Evolutionary conservation across 2,797 vertebrate species (phyloP).

Genomic region (Sylvia borin): DNA sequence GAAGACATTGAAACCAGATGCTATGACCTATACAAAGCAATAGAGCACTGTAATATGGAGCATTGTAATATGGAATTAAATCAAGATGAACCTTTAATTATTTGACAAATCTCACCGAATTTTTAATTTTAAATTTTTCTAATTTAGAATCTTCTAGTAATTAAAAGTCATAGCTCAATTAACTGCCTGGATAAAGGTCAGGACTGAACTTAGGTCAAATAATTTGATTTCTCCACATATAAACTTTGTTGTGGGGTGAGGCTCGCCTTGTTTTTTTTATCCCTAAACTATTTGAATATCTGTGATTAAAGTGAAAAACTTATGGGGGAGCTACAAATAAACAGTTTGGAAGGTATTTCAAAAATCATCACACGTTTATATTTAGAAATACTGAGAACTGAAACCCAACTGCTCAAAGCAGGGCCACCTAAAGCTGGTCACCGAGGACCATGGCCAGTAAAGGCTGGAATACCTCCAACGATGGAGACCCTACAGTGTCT

Average conservation of each 20-base stretch:
- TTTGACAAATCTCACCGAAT: neutral
- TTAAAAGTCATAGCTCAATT: neutral
- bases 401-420: neutral
- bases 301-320: neutral
- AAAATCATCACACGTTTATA: neutral
- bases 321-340: neutral
- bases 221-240: neutral
- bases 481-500: neutral
- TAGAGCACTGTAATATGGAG: neutral
- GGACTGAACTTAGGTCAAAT: neutral
- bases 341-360: neutral
- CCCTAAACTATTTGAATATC: neutral
- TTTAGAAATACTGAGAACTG: neutral
- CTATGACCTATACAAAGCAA: neutral
- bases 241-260: neutral
- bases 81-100: neutral
- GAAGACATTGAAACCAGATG: neutral
- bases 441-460: neutral
- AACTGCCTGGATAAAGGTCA: neutral
- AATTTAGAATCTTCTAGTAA: neutral
- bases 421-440: rapidly evolving
- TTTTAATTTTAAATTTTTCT: neutral
- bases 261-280: rapidly evolving
- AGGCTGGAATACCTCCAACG: neutral
- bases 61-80: neutral